These are phyloP conservation scores for Macaria notata DNA, from an alignment of 2,888 invertebrate species.

Conservation along the genomic window DNA sequence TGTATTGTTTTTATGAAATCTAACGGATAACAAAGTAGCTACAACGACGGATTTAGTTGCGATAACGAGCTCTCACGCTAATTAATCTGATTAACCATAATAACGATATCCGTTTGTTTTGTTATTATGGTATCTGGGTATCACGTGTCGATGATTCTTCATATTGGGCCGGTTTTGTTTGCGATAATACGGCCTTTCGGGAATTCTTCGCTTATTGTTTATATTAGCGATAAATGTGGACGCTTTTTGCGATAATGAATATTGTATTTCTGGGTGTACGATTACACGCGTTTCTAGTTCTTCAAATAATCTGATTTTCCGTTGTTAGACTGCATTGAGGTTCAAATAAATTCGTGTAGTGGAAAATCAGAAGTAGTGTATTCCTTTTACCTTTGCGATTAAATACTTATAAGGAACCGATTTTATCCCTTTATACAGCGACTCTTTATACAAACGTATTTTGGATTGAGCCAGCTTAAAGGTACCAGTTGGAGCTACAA, in stretches of 20 bases:
- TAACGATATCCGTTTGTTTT: conserved; percentile 35
- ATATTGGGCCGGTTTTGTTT: conserved; percentile 13
- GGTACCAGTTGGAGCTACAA: not conserved
- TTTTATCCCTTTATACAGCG: too few species aligned
- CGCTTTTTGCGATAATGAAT: not conserved
- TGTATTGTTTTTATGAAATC: conserved; percentile 38
- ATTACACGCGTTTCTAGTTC: too few species aligned
- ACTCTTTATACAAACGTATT: too few species aligned
- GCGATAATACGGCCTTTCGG: conserved; percentile 1
- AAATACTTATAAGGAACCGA: too few species aligned
- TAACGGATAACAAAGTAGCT: conserved; percentile 30
- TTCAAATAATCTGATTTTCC: too few species aligned
- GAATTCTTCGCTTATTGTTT: conserved; percentile 12
- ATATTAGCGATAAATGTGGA: not conserved
- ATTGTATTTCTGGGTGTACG: not conserved
- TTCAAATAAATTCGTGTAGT: too few species aligned
- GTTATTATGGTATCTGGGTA: conserved; percentile 34
- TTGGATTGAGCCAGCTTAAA: too few species aligned
- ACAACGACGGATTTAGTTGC: conserved; percentile 17
- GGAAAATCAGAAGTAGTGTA: too few species aligned
- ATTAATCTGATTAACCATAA: conserved; percentile 35
- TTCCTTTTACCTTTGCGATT: too few species aligned
- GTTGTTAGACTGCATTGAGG: too few species aligned
- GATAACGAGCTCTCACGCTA: conserved; percentile 31
- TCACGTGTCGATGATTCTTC: conserved; percentile 36